These are phyloP conservation scores for Drosophila lacicola DNA, from an alignment of 2,888 invertebrate species.

Conservation along the genomic window DNA sequence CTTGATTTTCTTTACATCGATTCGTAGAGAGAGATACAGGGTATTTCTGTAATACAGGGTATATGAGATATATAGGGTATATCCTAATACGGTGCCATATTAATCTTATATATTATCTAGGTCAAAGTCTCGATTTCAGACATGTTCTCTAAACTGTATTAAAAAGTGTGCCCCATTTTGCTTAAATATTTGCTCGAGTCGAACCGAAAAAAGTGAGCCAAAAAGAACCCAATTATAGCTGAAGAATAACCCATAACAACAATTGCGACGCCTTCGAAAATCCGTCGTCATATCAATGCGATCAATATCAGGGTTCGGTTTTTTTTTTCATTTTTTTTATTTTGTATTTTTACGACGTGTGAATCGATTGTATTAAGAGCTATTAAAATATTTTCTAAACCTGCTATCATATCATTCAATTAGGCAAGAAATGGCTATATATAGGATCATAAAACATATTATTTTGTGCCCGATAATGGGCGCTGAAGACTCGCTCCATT, in stretches of 20 bases:
- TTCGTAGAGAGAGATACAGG: too few relatives aligned
- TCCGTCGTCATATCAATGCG: conserved; percentile 31
- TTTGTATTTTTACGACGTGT: conserved; percentile 61
- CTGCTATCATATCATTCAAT: conserved; percentile 78
- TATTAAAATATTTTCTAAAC: conserved; percentile 76
- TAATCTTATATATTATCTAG: too few relatives aligned
- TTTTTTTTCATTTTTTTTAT: background rate
- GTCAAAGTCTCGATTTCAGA: too few relatives aligned
- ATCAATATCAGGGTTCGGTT: conserved; percentile 44
- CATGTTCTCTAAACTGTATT: too few relatives aligned
- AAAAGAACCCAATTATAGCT: background rate
- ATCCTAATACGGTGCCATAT: too few relatives aligned
- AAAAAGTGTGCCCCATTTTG: too few relatives aligned
- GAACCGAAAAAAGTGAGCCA: background rate
- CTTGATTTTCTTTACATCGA: too few relatives aligned
- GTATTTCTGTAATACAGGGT: too few relatives aligned
- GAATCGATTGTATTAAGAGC: conserved; percentile 79
- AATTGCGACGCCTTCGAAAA: conserved; percentile 17
- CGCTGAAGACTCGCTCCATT: conserved; percentile 45
- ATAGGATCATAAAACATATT: conserved; percentile 74
- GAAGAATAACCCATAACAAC: conserved; percentile 1
- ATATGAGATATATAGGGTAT: too few relatives aligned
- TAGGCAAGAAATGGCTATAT: conserved; percentile 77
- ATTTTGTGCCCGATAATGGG: conserved; percentile 62
- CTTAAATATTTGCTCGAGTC: too few relatives aligned